Conservation (phyloP, 2,113 vertebrate genomes). For the Pithys albifrons region DNA sequence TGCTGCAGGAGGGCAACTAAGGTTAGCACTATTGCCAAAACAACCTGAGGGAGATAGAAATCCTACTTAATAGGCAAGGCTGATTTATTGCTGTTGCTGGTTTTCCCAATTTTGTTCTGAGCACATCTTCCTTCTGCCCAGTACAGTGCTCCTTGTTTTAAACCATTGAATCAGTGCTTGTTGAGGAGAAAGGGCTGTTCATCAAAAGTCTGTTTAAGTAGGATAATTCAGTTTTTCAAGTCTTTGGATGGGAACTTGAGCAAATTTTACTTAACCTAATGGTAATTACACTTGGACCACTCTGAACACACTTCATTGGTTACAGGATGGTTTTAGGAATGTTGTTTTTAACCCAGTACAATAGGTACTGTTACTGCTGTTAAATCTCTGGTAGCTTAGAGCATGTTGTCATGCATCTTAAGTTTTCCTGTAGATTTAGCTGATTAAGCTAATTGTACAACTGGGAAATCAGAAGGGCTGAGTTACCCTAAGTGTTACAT, state of each 20-base stretch:
- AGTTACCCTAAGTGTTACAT: not conserved
- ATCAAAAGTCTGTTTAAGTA: not conserved
- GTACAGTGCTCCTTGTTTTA: not conserved
- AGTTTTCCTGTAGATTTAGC: not conserved
- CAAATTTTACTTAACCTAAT: slow-evolving; percentile 1
- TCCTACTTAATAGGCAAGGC: slow-evolving; percentile 47
- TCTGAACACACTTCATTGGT: not conserved
- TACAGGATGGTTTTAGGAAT: not conserved
- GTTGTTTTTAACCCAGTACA: not conserved
- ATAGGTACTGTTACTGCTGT: not conserved
- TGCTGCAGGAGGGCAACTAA: slow-evolving; percentile 49
- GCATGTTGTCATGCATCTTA: not conserved
- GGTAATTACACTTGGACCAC: not conserved
- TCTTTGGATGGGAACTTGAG: not conserved
- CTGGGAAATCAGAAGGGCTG: not conserved
- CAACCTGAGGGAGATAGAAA: slow-evolving; percentile 60
- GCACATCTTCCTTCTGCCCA: not conserved
- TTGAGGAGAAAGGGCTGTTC: not conserved
- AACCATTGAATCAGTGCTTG: not conserved
- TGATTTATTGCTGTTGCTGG: slow-evolving; percentile 42
- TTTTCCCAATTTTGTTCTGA: slow-evolving; percentile 1
- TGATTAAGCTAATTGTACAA: not conserved
- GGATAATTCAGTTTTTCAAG: not conserved
- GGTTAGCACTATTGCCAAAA: slow-evolving; percentile 54
- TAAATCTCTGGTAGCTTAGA: not conserved